Evolutionary conservation across 2,113 vertebrate genomes (phyloP), one percentile per base, ranked within the genome.

Genomic region (Neodontobutis hainanensis): DNA sequence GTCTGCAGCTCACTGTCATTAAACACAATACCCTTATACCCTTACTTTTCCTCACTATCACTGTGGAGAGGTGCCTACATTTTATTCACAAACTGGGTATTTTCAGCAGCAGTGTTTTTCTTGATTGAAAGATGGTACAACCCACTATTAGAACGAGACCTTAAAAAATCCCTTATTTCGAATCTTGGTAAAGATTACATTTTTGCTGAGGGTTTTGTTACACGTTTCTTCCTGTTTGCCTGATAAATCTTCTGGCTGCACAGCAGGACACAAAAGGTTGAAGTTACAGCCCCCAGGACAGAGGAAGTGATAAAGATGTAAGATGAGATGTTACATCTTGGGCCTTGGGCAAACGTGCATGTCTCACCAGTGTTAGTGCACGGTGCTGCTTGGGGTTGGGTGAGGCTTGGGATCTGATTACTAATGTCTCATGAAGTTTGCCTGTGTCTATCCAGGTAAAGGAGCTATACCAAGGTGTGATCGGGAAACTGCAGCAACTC

Each of bases 401-500:
- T 16, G 38, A 49, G 19, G 63, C 68, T 8, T 78, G 34, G 35
- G 44, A 82, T 73, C 47, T 47, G 11, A 60, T 63, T 38, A 59
- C 16, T 10, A 14, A 1, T 4, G 12, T 35, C 6, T 57, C 43
- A 6, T 4, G 8, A 43, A 42, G 15, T 55, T 35, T 10, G 19
- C 40, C 11, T 49, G 36, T 81, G 53, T 80, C 15, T 61, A 3
- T 73, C 7, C 79, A 98, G 96, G 94, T 96, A 0, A 95, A 93
- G 84, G 72, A 84, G 36, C 61, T 95, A 4, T 94, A 95, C 67
- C 89, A 74, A 75, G 88, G 83, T 43, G 87, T 95, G 11, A 75
- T 82, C 2, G 80, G 53, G 2, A 95, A 95, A 87, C 79, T 92
- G 2, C 67, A 78, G 45, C 81, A 70, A 0, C 91, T 98, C 56